Percentiles rank a stretch among this genome's conserved stretches.
Conservation (phyloP, 2,797 vertebrate species). For the Loris lydekkerianus region DNA sequence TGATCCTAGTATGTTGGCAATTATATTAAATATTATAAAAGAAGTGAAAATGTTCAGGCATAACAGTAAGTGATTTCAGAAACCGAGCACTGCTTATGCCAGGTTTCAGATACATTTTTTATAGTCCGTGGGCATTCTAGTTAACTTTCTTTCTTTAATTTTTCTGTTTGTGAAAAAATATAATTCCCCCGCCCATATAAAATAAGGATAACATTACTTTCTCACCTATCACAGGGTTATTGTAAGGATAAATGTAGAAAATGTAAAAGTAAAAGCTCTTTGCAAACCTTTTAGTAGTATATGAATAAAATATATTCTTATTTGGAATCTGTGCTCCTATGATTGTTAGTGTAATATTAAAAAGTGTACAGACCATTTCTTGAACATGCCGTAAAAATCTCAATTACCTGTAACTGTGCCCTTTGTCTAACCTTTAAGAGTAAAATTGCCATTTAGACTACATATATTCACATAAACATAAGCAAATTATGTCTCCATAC, state of each 20-base stretch:
- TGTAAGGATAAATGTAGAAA: constrained; percentile 18
- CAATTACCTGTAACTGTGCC: neutral
- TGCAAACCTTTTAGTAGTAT: neutral
- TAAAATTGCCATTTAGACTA: neutral
- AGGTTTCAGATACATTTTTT: constrained; percentile 51
- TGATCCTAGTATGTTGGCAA: constrained; percentile 30
- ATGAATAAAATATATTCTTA: neutral
- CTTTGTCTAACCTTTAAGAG: constrained; percentile 30
- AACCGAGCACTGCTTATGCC: constrained; percentile 9
- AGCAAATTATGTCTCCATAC: neutral
- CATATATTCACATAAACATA: neutral
- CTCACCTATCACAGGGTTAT: neutral
- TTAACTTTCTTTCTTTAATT: constrained; percentile 48
- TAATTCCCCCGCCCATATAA: neutral
- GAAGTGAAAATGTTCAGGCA: constrained; percentile 62
- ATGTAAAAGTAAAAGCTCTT: neutral
- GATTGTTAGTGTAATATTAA: neutral
- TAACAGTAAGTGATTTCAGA: constrained; percentile 45
- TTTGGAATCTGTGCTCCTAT: neutral
- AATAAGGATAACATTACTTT: neutral
- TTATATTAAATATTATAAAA: constrained; percentile 75
- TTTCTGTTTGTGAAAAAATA: constrained; percentile 58
- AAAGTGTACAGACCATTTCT: constrained; percentile 17
- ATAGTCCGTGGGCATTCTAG: neutral
- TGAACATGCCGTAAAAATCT: neutral